Evolutionary conservation across 1,140 invertebrate species (phyloP).

Genomic region (Harlomillsia oculata): DNA sequence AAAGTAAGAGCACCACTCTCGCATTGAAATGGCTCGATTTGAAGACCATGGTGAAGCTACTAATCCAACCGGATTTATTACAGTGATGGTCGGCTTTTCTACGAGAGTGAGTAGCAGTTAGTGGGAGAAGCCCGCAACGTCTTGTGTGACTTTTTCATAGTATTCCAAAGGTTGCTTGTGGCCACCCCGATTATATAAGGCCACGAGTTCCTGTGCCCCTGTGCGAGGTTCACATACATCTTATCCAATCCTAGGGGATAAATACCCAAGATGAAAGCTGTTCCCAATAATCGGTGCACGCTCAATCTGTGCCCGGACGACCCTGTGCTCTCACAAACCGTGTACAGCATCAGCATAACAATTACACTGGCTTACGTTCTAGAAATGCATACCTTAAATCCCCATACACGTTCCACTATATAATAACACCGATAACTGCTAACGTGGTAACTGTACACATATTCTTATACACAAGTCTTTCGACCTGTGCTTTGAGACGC

Average conservation of each 20-base stretch:
- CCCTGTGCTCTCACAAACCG: no score
- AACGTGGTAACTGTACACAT: no score
- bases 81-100: conserved; percentile 12
- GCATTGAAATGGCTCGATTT: conserved; percentile 32
- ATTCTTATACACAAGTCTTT: no score
- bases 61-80: conserved; percentile 33
- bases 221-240: conserved; percentile 6
- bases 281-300: conserved; percentile 30
- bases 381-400: conserved; percentile 16
- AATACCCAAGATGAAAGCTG: conserved; percentile 32
- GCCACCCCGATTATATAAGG: neutral
- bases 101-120: conserved; percentile 5
- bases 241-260: conserved; percentile 29
- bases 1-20: conserved; percentile 30
- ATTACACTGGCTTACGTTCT: conserved; percentile 22
- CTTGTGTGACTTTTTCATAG: neutral
- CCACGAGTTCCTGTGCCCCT: neutral
- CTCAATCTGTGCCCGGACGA: conserved; percentile 20
- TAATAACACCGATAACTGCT: no score
- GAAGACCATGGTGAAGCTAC: conserved; percentile 15
- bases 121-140: neutral
- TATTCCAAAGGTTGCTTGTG: neutral
- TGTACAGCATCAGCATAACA: conserved; percentile 29
- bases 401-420: no score
- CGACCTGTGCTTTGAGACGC: no score